Base-by-base conservation (phyloP, 2,113 vertebrate genomes). In the Sinocyclocheilus maitianheensis region DNA sequence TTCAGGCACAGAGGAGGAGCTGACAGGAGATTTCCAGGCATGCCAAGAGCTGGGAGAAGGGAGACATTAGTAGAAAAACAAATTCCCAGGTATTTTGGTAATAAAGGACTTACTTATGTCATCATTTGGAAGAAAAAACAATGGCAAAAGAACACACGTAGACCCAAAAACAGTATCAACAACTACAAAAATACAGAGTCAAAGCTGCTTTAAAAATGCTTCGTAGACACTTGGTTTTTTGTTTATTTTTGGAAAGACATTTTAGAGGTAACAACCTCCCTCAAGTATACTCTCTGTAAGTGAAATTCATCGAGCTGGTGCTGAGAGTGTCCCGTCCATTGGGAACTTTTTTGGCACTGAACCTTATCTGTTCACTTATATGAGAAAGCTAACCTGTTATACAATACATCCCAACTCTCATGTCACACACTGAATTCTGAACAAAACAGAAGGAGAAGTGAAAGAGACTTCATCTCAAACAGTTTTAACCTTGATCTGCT, bases 211-310 rank as follows among this genome's bases (percentile, higher is more conserved):
- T 58, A 20, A 22, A 37, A 37, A 20, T 1, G 1, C 8, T 55
- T 26, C 5, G 14, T 18, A 48, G 14, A 72, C 4, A 4, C 69
- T 72, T 72, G 34, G 4, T 72, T 75, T 24, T 34, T 34, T 14
- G 12, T 12, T 75, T 75, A 75, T 75, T 75, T 46, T 48, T 75
- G 40, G 40, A 48, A 75, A 48, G 72, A 46, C 46, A 51, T 76
- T 51, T 48, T 51, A n/a, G 12, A 76, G 72, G 72, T 14, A 74
- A 6, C 69, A 62, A 37, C 40, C 67, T 81, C 86, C 55, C 76
- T 20, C 76, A 84, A 75, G 86, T 87, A 84, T 43, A 53, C 83
- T 76, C 77, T 85, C 53, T 84, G 85, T 77, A 85, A 85, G 87
- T 80, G 69, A 75, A 60, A 83, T 85, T 60, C 37, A 63, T 13